Base-by-base conservation (phyloP, 2,113 vertebrate genomes). In the Myotis yumanensis region DNA sequence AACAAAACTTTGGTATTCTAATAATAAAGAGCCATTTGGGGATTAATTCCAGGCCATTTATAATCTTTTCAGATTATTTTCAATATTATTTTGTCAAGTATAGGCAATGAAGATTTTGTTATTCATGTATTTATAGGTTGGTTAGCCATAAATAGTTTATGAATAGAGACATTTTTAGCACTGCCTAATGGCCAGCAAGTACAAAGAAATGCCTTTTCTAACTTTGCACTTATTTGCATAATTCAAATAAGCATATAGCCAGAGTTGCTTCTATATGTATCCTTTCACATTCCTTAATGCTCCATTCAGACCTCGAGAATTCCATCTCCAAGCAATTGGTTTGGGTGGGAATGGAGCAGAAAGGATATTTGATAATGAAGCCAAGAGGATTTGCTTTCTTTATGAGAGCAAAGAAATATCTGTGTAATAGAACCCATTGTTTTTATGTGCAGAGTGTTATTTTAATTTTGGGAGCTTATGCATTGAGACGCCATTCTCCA, bases 161-260 rank as follows among this genome's bases (percentile, higher is more conserved):
- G 17, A 92, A 77, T 85, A 52, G 57, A 80, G 95, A 96, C 91
- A 86, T 96, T 87, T 90, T 85, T 96, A 96, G 95, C 89, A 94
- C 95, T 93, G 90, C 86, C 89, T 97, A 92, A 96, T 93, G 89
- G 95, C 73, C 88, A 46, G 80, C 83, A 89, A 94, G 59, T 88
- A 81, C 94, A 92, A 96, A 92, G 72, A 92, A 93, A 94, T 86
- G 62, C 16, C 28, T 84, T 89, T 97, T 83, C 54, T 22, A 73
- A 86, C 86, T 89, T 69, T 35, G 73, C 86, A 40, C 23, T 86
- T 62, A 95, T 92, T 86, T 95, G 35, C 90, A 93, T 96, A 86
- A 91, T 75, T 95, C 71, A 91, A 91, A 93, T 79, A 82, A 84
- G 51, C 57, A 57, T 51, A 2, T 32, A 88, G 71, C 15, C 23